Base-by-base conservation (phyloP, 2,888 invertebrate species). In the Chorisops tibialis region DNA sequence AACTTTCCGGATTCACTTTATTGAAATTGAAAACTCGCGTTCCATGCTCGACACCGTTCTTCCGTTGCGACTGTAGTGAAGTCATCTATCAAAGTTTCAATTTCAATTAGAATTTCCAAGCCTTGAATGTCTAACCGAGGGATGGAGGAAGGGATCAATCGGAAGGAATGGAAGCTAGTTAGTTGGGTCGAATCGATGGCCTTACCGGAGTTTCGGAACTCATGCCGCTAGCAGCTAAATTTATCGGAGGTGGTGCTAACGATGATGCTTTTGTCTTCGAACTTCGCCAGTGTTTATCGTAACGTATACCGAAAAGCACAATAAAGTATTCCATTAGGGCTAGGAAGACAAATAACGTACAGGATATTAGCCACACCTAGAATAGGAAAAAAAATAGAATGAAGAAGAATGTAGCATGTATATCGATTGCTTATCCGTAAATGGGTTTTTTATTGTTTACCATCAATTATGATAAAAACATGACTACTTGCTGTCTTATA, bases 261-360 rank as follows among this genome's bases (percentile, higher is more conserved):
- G 67, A 67, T 48, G 65, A 50, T 6, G 63, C 58, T 59, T 62
- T 67, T 3, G 65, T 64, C 61, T 69, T 68, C 9, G 66, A 64
- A 59, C 69, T 71, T 64, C 84, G 79, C 85, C 85, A 85, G 71
- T 83, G 83, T 72, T 85, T 85, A 73, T 85, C 85, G 71, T 85
- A 85, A 18, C 85, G 80, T 73, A 85, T 85, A 62, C 85, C 85
- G 72, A 85, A 85, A 43, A 85, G 77, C 64, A 85, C 85, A 68
- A 85, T 81, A 71, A 85, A 85, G 74, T 85, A 85, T 73, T 85
- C 85, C 70, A 85, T 77, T 56, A 85, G 74, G 1, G 85, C 84
- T 68, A 84, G 78, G 74, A 85, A 85, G 66, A 85, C 85, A 75
- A 85, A 85, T 69, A 85, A 75, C 47, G 85, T 85, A 78, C 85